Evolutionary conservation across 2,113 vertebrate species (phyloP).

Genomic region (Scopus umbretta): DNA sequence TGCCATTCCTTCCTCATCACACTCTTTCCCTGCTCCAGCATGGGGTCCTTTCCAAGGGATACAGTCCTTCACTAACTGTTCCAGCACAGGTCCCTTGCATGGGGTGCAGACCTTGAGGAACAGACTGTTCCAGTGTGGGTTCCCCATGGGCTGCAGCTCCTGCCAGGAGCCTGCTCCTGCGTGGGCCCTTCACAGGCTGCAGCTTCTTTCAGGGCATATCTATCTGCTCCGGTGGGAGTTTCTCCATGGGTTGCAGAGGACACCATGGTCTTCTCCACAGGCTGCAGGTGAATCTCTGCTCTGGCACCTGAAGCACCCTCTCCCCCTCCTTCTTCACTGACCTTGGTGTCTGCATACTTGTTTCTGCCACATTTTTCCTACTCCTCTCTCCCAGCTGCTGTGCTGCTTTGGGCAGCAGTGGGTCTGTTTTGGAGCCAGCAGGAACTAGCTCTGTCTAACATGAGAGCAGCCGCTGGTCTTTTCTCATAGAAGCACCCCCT

Average conservation of each 20-base stretch:
- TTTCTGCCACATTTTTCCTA: not conserved
- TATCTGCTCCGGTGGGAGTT: not conserved
- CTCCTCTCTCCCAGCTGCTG: not conserved
- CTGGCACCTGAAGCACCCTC: rapidly evolving
- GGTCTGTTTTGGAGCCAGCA: not conserved
- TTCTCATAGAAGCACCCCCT: not conserved
- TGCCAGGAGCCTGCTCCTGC: not conserved
- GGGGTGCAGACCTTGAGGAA: not conserved
- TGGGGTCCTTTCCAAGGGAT: not conserved
- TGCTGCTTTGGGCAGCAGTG: not conserved
- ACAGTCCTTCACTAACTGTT: not conserved
- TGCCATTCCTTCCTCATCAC: not conserved
- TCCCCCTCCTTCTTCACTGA: not conserved
- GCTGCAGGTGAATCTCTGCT: not conserved
- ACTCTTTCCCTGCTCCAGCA: not conserved
- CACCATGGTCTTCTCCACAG: not conserved
- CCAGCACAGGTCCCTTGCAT: not conserved
- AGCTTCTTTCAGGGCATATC: not conserved
- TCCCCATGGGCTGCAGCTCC: not conserved
- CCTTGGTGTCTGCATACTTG: not conserved
- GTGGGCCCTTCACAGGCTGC: not conserved
- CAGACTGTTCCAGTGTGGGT: not conserved
- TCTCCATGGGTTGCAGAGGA: not conserved
- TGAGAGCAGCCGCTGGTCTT: not conserved
- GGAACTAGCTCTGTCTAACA: not conserved